Evolutionary conservation across 2,888 invertebrate species (phyloP).

Genomic region (Cryptus viduatorius): DNA sequence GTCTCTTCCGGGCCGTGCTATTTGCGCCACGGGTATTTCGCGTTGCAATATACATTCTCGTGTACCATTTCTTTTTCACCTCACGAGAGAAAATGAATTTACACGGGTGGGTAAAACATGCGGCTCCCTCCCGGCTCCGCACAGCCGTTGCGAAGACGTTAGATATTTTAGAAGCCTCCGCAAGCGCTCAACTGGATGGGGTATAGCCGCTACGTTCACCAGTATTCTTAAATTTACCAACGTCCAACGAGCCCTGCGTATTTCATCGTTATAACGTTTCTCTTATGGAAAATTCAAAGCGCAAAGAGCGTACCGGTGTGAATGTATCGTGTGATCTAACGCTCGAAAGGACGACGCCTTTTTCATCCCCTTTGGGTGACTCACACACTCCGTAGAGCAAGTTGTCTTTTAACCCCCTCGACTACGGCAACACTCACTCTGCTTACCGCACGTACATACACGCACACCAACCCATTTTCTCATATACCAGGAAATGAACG

Average conservation of each 20-base stretch:
- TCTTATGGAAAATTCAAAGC: constrained; percentile 25
- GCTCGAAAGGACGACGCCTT: constrained; percentile 6
- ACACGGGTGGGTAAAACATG: not conserved
- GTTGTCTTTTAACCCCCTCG: not conserved
- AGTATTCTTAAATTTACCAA: constrained; percentile 31
- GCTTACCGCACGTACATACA: not conserved
- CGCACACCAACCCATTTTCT: not conserved
- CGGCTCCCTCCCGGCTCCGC: not conserved
- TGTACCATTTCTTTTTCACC: constrained; percentile 10
- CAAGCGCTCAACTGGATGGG: not conserved
- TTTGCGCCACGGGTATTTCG: constrained; percentile 4
- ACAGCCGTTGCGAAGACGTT: not conserved
- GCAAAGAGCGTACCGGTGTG: constrained; percentile 11
- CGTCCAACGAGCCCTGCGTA: not conserved
- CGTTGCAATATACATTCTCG: not conserved
- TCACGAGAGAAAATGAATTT: constrained; percentile 16
- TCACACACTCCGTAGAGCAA: not conserved
- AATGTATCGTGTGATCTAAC: not conserved
- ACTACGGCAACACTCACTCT: not conserved
- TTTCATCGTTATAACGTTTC: constrained; percentile 21
- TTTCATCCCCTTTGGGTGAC: constrained; percentile 13
- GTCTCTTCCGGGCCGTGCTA: constrained; percentile 8
- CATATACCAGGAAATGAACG: constrained; percentile 13
- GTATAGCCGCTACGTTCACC: not conserved
- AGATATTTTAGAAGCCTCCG: not conserved